These are phyloP conservation scores for Crotalus horridus DNA, from an alignment of 2,113 vertebrate species.

Conservation along the genomic window DNA sequence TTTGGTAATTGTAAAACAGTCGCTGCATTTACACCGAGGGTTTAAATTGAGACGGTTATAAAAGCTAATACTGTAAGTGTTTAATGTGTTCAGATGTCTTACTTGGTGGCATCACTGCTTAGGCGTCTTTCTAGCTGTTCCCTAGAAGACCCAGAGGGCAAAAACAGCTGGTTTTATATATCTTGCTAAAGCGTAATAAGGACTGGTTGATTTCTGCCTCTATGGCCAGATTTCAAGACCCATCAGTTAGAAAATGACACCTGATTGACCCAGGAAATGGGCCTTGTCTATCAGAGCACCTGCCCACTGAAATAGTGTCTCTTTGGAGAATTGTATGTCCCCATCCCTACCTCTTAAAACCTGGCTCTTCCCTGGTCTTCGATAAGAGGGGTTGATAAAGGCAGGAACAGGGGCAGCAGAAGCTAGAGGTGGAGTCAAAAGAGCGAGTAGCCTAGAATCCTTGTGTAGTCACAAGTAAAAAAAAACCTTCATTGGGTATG, in stretches of 20 bases:
- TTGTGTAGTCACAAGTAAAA: no score
- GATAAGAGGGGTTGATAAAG: not conserved
- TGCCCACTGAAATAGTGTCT: not conserved
- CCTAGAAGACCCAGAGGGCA: not conserved
- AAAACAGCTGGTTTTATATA: not conserved
- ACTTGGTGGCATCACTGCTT: not conserved
- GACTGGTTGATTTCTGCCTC: not conserved
- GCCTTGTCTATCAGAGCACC: not conserved
- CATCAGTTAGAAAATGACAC: not conserved
- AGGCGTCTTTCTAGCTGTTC: not conserved
- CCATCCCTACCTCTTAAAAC: not conserved
- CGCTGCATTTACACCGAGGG: not conserved
- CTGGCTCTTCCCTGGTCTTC: not conserved
- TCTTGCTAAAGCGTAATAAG: not conserved
- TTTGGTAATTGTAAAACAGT: not conserved
- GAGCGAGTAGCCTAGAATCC: no score
- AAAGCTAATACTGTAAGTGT: not conserved
- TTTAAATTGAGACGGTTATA: not conserved
- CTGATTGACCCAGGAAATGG: not conserved
- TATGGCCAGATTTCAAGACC: not conserved
- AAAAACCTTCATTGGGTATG: no score
- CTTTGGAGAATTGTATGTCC: not conserved
- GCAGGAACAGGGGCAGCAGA: fast-evolving
- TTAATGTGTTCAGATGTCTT: not conserved
- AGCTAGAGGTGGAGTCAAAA: no score